Conservation (phyloP, 2,797 vertebrate species). For the Coendou prehensilis region DNA sequence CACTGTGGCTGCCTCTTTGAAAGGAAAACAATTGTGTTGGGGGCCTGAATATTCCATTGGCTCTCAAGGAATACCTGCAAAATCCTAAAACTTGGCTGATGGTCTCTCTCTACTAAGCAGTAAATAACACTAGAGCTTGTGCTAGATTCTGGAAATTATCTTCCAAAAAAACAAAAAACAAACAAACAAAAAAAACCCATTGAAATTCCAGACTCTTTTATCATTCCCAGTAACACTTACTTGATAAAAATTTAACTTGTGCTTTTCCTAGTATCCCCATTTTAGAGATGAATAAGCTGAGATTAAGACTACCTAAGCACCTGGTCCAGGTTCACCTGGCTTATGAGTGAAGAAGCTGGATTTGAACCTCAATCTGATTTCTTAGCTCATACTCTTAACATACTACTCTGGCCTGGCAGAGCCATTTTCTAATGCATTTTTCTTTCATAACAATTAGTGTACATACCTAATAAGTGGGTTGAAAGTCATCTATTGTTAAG, state of each 20-base stretch:
- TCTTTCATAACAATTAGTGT: neutral
- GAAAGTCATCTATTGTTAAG: neutral
- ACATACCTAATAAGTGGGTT: neutral
- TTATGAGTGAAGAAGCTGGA: neutral
- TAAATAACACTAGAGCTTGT: neutral
- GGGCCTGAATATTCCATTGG: neutral
- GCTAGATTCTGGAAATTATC: neutral
- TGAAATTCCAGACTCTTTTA: neutral
- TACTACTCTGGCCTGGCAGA: neutral
- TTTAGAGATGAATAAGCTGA: slow-evolving; percentile 22
- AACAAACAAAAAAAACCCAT: neutral
- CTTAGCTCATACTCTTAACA: neutral
- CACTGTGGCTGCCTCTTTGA: neutral
- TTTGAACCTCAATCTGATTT: slow-evolving; percentile 21
- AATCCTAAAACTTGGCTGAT: neutral
- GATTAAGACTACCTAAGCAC: neutral
- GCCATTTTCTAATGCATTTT: neutral
- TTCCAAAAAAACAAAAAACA: neutral
- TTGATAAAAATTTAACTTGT: neutral
- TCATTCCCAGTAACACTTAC: neutral
- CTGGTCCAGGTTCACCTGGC: neutral
- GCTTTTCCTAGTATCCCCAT: neutral
- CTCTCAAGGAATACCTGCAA: neutral
- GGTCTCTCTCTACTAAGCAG: neutral
- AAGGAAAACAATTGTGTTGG: neutral